Conservation (phyloP, 2,113 vertebrate species). For the Machaerirhynchus nigripectus region DNA sequence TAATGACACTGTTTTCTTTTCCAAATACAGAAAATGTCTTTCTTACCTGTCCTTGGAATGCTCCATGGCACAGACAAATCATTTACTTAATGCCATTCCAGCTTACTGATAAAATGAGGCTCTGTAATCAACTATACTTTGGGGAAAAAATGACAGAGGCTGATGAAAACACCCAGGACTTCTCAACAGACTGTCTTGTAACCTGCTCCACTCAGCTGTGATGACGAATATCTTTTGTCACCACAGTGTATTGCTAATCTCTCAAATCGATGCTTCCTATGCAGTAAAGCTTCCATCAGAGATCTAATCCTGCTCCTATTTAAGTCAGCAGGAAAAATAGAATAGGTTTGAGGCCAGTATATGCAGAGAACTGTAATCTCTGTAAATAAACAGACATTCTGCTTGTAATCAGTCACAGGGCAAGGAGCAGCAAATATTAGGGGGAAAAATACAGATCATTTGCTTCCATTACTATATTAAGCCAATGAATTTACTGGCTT, state of each 20-base stretch:
- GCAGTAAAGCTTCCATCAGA: background rate
- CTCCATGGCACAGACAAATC: background rate
- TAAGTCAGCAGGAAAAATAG: background rate
- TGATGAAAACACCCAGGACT: background rate
- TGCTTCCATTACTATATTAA: background rate
- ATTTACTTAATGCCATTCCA: background rate
- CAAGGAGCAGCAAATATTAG: background rate
- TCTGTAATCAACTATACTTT: background rate
- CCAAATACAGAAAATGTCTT: background rate
- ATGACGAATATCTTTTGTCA: background rate
- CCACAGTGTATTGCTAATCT: background rate
- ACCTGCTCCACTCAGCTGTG: background rate
- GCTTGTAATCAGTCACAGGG: background rate
- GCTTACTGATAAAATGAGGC: background rate
- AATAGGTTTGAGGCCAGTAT: background rate
- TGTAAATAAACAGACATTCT: background rate
- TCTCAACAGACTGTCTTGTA: background rate
- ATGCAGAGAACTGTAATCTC: background rate
- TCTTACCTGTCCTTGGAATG: background rate
- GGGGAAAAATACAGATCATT: background rate
- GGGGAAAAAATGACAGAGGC: background rate
- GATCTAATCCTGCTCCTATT: background rate
- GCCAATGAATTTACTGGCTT: background rate
- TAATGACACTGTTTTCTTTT: background rate
- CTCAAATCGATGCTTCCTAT: background rate